Percentiles rank a stretch among this genome's conserved stretches.
Conservation (phyloP, 92 coral and sea anemone genomes). For the Heliopora coerulea region DNA sequence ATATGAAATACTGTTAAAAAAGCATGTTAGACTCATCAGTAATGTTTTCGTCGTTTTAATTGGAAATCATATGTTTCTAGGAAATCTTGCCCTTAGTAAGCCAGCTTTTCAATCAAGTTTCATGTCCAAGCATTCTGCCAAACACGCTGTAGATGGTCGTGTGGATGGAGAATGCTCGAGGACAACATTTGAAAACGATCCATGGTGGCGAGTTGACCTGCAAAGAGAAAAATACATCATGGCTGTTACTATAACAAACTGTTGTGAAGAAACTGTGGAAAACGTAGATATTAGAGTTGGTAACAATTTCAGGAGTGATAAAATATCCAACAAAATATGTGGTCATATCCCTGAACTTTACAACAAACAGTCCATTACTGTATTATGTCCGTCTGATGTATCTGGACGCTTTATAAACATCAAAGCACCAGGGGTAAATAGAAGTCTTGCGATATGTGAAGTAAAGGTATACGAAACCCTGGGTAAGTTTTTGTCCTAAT, state of each 20-base stretch:
- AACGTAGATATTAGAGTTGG: conserved; percentile 17
- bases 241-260: conserved; percentile 28
- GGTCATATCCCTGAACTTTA: neutral
- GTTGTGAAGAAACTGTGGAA: conserved; percentile 21
- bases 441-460: conserved; percentile 30
- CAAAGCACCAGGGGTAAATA: neutral
- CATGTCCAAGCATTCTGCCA: neutral
- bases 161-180: conserved; percentile 20
- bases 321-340: conserved; percentile 19
- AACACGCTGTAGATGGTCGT: conserved; percentile 21
- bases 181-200: conserved; percentile 25
- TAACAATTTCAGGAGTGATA: neutral
- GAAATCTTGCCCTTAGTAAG: conserved; percentile 35
- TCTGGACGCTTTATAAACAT: conserved; percentile 28
- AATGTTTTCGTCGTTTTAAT: too few relatives aligned
- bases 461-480: conserved; percentile 18
- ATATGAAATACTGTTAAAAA: too few relatives aligned
- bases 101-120: conserved; percentile 24
- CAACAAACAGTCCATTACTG: neutral
- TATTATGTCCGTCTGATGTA: conserved; percentile 11
- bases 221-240: neutral
- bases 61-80: too few relatives aligned
- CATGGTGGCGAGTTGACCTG: conserved; percentile 40
- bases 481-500: too few relatives aligned
- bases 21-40: too few relatives aligned